Base-by-base conservation (phyloP, 2,797 vertebrate genomes). In the Propithecus deckenii region DNA sequence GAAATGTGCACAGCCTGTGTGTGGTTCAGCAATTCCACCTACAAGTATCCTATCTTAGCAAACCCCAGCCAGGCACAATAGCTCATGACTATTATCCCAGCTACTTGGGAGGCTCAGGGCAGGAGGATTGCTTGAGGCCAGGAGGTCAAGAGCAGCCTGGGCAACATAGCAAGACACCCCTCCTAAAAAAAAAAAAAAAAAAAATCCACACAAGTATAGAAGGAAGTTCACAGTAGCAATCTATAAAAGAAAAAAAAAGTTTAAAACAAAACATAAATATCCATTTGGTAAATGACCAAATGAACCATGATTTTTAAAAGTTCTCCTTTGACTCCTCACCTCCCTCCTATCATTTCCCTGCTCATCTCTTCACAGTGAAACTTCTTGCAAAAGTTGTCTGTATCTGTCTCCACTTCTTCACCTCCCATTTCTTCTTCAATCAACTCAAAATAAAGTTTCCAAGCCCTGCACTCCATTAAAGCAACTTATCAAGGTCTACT, bases 361-460 rank as follows among this genome's bases (percentile, higher is more conserved):
- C 20, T 48, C 25, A 69, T 46, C 28, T n/a, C 41, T 84, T 75
- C 50, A 75, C 22, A 63, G 72, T 22, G 65, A 92, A 92, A 80
- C 25, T 72, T 74, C 78, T 89, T 57, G 30, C 59, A 52, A n/a
- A 92, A 57, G 61, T 25, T 41, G 7, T 61, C 76, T 41, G 22
- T 20, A 46, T 2, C 30, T 30, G 7, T 75, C 76, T 84, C 35
- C 6, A 80, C 35, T 89, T 61, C 38, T 88, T 69, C 48, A 78
- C 10, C 35, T 79, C 35, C 74, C 46, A 71, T 48, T 78, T 89
- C 46, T 96, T 50, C 91, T 87, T 93, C 86, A 57, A 12, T 50
- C 35, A 93, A 32, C n/a, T 88, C 78, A 86, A 97, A 81, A 86
- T 57, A 74, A 67, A 76, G 76, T 63, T 74, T 72, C 52, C 63